Percentiles rank a stretch among this genome's conserved stretches.
Conservation (phyloP, 2,888 invertebrate genomes). For the Perizoma affinitatum region DNA sequence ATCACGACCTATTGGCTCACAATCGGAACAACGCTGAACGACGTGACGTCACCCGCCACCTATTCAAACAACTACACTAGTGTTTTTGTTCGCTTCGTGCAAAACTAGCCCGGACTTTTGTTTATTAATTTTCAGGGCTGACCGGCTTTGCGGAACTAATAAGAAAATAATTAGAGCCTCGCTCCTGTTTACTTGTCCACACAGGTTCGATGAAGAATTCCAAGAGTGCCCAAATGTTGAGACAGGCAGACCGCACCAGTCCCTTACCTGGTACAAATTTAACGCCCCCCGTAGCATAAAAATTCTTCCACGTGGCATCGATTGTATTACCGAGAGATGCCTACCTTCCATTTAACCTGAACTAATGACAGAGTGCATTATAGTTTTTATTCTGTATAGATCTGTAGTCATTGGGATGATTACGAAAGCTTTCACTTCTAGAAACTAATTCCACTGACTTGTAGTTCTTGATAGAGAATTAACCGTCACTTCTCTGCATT, state of each 20-base stretch:
- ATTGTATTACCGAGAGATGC: conserved; percentile 58
- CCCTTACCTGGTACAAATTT: conserved; percentile 83
- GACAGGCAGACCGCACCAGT: conserved; percentile 86
- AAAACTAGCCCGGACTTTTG: conserved; percentile 45
- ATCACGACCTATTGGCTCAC: conserved; percentile 48
- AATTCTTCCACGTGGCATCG: conserved; percentile 65
- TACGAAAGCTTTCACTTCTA: conserved; percentile 39
- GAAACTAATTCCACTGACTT: conserved; percentile 35
- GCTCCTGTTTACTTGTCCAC: conserved; percentile 80
- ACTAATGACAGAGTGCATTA: conserved; percentile 66
- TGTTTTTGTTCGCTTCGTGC: conserved; percentile 56
- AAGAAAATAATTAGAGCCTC: conserved; percentile 64
- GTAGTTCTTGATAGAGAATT: conserved; percentile 39
- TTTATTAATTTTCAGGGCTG: conserved; percentile 47
- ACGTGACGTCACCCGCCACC: conserved; percentile 48
- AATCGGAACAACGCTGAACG: conserved; percentile 42
- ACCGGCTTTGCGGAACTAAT: conserved; percentile 49
- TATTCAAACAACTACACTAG: conserved; percentile 45
- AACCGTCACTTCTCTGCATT: conserved; percentile 32
- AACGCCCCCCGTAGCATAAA: conserved; percentile 69
- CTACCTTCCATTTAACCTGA: conserved; percentile 48
- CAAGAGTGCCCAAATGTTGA: conserved; percentile 87
- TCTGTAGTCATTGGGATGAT: conserved; percentile 37
- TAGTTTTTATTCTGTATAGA: conserved; percentile 44
- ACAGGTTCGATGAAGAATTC: conserved; percentile 87